These are phyloP conservation scores for Melanostoma mellinum DNA, from an alignment of 2,888 invertebrate species.

Conservation along the genomic window DNA sequence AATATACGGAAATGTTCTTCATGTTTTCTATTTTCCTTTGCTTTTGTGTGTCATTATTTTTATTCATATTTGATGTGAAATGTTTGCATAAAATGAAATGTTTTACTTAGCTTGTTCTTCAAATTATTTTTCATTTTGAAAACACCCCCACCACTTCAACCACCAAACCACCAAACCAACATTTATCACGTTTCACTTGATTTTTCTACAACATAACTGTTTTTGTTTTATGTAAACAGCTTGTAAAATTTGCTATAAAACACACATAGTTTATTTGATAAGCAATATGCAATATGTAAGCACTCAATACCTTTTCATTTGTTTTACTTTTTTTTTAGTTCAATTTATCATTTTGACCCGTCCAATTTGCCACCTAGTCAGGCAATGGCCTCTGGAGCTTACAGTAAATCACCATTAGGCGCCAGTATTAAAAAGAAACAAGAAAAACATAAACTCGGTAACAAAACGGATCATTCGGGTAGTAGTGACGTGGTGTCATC, in stretches of 20 bases:
- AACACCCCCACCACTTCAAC: conserved; percentile 42
- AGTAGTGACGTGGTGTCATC: conserved; percentile 48
- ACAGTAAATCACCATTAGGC: conserved; percentile 73
- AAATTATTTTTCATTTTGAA: conserved; percentile 52
- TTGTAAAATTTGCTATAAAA: conserved; percentile 43
- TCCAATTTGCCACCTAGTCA: conserved; percentile 82
- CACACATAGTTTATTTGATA: neutral
- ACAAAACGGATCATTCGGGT: conserved; percentile 53
- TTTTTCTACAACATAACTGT: conserved; percentile 33
- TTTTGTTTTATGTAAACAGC: conserved; percentile 35
- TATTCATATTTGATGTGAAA: conserved; percentile 46
- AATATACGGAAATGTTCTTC: conserved; percentile 46
- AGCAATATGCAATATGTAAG: conserved; percentile 3
- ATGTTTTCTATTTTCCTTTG: conserved; percentile 37
- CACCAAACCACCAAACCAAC: conserved; percentile 16
- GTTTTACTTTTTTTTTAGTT: conserved; percentile 77
- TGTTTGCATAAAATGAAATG: conserved; percentile 44
- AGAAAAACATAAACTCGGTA: conserved; percentile 68
- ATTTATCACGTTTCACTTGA: conserved; percentile 41
- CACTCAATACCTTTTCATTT: conserved; percentile 14
- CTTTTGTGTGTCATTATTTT: conserved; percentile 49
- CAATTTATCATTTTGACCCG: conserved; percentile 82
- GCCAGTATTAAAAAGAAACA: conserved; percentile 70
- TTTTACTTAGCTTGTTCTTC: conserved; percentile 53
- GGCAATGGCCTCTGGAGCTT: conserved; percentile 76